Conservation (phyloP, 2,113 vertebrate genomes). For the Nematolebias whitei region DNA sequence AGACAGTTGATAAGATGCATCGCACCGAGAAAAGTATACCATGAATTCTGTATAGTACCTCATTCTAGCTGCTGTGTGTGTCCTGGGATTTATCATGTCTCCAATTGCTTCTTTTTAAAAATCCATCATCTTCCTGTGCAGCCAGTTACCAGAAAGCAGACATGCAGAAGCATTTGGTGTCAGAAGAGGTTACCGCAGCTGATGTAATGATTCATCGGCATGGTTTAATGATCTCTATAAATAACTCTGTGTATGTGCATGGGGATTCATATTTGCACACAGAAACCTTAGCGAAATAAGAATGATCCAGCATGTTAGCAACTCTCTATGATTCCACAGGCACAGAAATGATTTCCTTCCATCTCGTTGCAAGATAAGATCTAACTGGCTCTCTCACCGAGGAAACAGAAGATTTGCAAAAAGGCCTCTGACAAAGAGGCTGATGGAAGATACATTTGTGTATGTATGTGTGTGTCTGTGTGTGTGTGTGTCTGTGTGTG, state of each 20-base stretch:
- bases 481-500: neutral
- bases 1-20: slow-evolving; percentile 16
- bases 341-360: slow-evolving; percentile 40
- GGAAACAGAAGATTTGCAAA: slow-evolving; percentile 63
- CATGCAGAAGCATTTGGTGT: slow-evolving; percentile 22
- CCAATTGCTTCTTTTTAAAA: neutral
- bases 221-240: slow-evolving; percentile 21
- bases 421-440: slow-evolving; percentile 47
- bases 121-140: slow-evolving; percentile 9
- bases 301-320: slow-evolving; percentile 1
- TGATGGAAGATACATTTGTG: slow-evolving; percentile 53
- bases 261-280: slow-evolving; percentile 1
- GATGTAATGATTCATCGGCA: slow-evolving; percentile 20
- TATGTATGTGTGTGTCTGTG: slow-evolving; percentile 19
- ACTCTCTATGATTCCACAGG: slow-evolving; percentile 22
- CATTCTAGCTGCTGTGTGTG: slow-evolving; percentile 2
- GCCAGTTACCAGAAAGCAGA: slow-evolving; percentile 31
- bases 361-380: slow-evolving; percentile 45
- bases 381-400: slow-evolving; percentile 63
- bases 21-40: neutral
- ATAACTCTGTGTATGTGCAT: neutral
- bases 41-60: slow-evolving; percentile 1
- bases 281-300: slow-evolving; percentile 6
- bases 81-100: slow-evolving; percentile 27
- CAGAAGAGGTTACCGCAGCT: slow-evolving; percentile 25